These are phyloP conservation scores for Cranoglanis bouderius DNA, from an alignment of 2,113 vertebrate species.

Conservation along the genomic window DNA sequence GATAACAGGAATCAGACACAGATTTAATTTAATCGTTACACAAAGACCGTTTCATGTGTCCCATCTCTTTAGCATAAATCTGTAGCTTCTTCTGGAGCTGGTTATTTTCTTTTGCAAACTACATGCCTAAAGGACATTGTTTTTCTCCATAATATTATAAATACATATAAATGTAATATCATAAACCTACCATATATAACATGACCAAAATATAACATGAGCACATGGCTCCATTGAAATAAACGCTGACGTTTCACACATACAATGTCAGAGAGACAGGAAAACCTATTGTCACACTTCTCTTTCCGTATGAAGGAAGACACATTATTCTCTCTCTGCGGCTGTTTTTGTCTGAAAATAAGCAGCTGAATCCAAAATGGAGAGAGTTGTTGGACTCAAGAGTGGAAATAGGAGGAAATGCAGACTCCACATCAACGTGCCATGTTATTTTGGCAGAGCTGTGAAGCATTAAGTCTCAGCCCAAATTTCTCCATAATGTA, in stretches of 20 bases:
- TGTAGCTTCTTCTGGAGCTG: neutral
- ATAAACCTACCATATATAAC: neutral
- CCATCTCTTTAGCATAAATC: neutral
- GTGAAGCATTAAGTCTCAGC: slow-evolving; percentile 15
- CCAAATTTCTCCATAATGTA: slow-evolving; percentile 27
- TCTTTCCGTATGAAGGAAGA: neutral
- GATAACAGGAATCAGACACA: neutral
- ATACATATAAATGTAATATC: neutral
- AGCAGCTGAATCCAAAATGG: slow-evolving; percentile 31
- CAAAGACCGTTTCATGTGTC: neutral
- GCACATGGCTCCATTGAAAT: neutral
- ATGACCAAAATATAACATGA: neutral
- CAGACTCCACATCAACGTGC: slow-evolving; percentile 26
- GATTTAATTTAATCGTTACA: slow-evolving; percentile 6
- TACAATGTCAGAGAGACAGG: neutral
- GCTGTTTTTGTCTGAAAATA: slow-evolving; percentile 33
- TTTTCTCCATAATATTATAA: too few species aligned
- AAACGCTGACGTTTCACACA: neutral
- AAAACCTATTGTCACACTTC: neutral
- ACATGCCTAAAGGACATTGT: neutral
- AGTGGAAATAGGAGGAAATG: slow-evolving; percentile 47
- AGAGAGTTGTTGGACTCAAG: slow-evolving; percentile 30
- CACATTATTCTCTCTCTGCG: slow-evolving; percentile 1
- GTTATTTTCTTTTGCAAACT: neutral
- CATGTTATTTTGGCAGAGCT: slow-evolving; percentile 46